A percentile compares a stretch with the other conserved stretches of the same genome.
These are phyloP conservation scores for Glyphotaelius pellucidus DNA, from an alignment of 2,888 invertebrate genomes.

Conservation along the genomic window DNA sequence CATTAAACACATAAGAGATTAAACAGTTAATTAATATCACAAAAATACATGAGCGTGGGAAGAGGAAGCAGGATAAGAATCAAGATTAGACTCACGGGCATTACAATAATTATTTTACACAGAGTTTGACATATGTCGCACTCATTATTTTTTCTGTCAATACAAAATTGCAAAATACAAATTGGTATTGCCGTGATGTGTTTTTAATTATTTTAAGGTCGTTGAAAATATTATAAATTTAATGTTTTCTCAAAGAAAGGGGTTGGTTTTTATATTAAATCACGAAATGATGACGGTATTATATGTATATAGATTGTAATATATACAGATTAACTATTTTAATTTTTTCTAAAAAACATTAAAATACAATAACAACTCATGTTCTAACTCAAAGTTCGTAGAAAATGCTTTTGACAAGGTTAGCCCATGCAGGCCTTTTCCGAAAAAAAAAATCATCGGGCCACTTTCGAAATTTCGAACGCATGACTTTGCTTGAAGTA, in stretches of 20 bases:
- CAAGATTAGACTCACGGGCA: constrained; percentile 49
- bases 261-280: not conserved
- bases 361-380: too few relatives aligned
- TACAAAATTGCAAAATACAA: constrained; percentile 12
- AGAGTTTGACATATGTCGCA: constrained; percentile 57
- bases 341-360: too few relatives aligned
- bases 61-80: constrained; percentile 53
- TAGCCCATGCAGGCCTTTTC: too few relatives aligned
- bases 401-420: too few relatives aligned
- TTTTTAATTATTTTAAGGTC: constrained; percentile 1
- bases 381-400: too few relatives aligned
- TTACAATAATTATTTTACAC: constrained; percentile 15
- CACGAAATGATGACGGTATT: too few relatives aligned
- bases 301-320: too few relatives aligned
- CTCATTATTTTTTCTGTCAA: constrained; percentile 39
- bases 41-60: constrained; percentile 51
- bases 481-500: too few relatives aligned
- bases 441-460: too few relatives aligned
- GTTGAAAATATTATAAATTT: not conserved
- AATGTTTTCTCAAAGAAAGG: not conserved
- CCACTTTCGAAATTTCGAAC: too few relatives aligned
- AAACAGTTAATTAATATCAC: constrained; percentile 16
- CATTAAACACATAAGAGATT: constrained; percentile 22
- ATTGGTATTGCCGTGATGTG: not conserved
- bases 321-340: too few relatives aligned